Evolutionary conservation across 53 echinoderm and acorn worm species (phyloP).

Genomic region (Luidia sarsii): DNA sequence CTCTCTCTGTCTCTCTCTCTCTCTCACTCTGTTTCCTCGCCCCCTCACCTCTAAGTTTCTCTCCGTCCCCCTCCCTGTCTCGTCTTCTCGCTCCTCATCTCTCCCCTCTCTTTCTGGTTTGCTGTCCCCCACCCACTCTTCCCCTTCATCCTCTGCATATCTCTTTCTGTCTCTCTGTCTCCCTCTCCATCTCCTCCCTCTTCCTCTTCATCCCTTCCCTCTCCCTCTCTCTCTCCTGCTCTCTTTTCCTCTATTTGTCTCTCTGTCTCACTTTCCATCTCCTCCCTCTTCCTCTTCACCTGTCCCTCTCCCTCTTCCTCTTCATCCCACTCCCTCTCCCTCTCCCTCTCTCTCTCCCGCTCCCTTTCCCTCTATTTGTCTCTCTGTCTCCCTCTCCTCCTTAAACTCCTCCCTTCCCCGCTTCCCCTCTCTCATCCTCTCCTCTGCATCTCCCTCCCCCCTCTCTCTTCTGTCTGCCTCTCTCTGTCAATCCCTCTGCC

Average conservation of each 20-base stretch:
- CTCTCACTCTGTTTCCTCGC: not conserved
- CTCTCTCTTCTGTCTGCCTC: not conserved
- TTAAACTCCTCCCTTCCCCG: not conserved
- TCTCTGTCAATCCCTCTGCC: slow-evolving; percentile 3
- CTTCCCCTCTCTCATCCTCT: not conserved
- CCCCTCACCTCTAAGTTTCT: too few species aligned
- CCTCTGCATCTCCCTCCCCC: not conserved
- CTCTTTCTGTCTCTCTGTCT: not conserved
- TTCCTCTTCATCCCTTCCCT: not conserved
- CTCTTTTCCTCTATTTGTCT: too few species aligned
- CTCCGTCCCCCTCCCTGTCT: not conserved
- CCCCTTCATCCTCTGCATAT: too few species aligned
- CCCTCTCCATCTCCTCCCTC: not conserved
- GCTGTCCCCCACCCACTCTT: too few species aligned
- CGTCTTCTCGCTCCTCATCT: too few species aligned
- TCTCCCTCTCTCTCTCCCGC: not conserved
- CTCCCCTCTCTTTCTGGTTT: not conserved
- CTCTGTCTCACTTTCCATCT: not conserved
- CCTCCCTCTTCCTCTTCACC: too few species aligned
- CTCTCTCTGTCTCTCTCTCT: not conserved
- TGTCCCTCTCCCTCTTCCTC: not conserved
- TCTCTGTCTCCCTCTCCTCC: slow-evolving; percentile 1
- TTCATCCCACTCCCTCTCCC: not conserved
- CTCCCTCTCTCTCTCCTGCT: not conserved
- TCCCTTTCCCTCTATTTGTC: not conserved